phyloP scores from a whole-genome alignment of 1,140 invertebrate genomes.

The Theocolax elegans region DNA sequence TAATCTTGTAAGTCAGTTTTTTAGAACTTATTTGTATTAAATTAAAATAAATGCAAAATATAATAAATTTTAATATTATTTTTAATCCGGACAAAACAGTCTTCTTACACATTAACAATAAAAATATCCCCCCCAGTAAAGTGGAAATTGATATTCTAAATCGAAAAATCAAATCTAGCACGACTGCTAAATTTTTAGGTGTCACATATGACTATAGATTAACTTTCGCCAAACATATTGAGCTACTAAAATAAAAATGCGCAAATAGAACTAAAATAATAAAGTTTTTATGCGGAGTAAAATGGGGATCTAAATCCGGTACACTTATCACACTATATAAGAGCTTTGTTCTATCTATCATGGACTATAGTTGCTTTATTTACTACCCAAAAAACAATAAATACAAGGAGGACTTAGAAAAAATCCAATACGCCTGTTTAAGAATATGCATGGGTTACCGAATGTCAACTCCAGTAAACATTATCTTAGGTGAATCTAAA shows the following conservation, averaged over 20 bases:
- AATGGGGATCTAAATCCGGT: background rate
- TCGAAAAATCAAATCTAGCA: background rate
- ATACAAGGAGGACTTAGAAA: background rate
- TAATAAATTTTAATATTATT: constrained; percentile 26
- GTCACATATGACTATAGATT: background rate
- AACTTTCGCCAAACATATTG: background rate
- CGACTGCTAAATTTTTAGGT: background rate
- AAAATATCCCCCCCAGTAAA: background rate
- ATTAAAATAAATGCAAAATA: no score
- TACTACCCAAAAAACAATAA: background rate
- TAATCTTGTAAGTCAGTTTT: no score
- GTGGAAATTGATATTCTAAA: background rate
- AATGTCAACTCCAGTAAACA: background rate
- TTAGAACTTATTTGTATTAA: no score
- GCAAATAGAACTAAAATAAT: no score
- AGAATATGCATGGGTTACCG: background rate
- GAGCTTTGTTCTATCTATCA: background rate
- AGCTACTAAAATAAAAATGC: no score
- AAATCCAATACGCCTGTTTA: background rate
- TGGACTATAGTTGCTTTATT: background rate
- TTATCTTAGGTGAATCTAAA: background rate
- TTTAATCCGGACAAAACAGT: background rate
- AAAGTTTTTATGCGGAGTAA: background rate
- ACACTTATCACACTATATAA: background rate
- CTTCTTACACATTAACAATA: no score